Evolutionary conservation across 1,140 invertebrate species (phyloP), one percentile per base, ranked within the genome.

Genomic region (Papilio polyxenes): DNA sequence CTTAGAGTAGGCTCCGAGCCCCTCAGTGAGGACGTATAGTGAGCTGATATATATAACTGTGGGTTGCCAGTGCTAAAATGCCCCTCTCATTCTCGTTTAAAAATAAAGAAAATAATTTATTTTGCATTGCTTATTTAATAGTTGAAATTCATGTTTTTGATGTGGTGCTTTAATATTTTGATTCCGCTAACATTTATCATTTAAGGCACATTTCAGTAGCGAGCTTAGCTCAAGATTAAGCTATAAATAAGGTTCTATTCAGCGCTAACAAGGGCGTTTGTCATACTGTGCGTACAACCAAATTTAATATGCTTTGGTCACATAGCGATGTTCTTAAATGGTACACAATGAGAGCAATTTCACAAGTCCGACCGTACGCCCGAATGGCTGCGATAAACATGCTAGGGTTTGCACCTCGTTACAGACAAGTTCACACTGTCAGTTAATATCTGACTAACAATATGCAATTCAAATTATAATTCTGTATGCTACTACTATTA

Each of bases 201-300:
- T 51, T 77, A 37, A 37, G 11, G 49, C 75, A 31, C 48, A 31
- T 51, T 77, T 31, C 75, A 77, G 75, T 77, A 77, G 75, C 75
- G 20, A 53, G 48, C 44, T 37, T 65, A 49, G 69, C 20, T 53
- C 44, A 74, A 82, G 83, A 82, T 84, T 84, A 82, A 84, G 83
- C 79, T 75, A 82, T 84, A 84, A 80, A 82, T 84, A 82, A 72
- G 44, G 77, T 69, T 76, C 80, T 82, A 80, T 80, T 76, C 81
- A 77, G 75, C 76, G 79, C 81, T 84, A 84, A 84, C 83, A 84
- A 84, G 75, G 56, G 49, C 83, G 74, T 84, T 80, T 76, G 74
- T 83, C 81, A 83, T 83, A 83, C 62, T 77, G n/a, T 59, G 62
- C 40, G 44, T 81, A 80, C 48, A 53, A 77, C 75, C 44, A 77